phyloP scores from a whole-genome alignment of 2,113 vertebrate genomes.

The Thamnaconus septentrionalis region DNA sequence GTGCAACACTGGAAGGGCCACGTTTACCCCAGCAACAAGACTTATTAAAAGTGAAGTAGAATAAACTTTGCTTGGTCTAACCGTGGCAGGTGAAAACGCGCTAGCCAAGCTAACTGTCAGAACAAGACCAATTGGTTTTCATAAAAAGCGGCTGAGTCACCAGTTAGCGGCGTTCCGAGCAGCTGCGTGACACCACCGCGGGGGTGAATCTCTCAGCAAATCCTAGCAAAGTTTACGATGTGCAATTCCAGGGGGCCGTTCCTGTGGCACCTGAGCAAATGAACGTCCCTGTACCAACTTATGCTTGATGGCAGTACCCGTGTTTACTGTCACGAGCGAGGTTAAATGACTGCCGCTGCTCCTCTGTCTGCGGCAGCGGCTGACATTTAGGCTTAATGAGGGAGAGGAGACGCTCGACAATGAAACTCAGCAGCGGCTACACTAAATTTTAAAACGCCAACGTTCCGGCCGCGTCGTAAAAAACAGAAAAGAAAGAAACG shows the following conservation, averaged over 20 bases:
- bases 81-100: no score
- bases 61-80: no score
- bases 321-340: constrained; percentile 41
- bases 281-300: constrained; percentile 14
- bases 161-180: neutral
- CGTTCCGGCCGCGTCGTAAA: constrained; percentile 38
- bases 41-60: no score
- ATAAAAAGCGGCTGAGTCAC: constrained; percentile 39
- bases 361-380: constrained; percentile 25
- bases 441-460: constrained; percentile 40
- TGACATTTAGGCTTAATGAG: constrained; percentile 61
- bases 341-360: constrained; percentile 30
- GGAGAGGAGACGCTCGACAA: constrained; percentile 34
- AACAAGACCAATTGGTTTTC: no score
- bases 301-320: constrained; percentile 21
- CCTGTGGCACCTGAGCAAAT: constrained; percentile 3
- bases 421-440: constrained; percentile 43
- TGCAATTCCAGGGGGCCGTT: constrained; percentile 20
- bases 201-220: no score
- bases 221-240: constrained; percentile 17
- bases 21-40: no score
- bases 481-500: neutral
- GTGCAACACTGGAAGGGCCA: no score
- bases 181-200: no score
- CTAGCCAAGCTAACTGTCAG: no score